Conservation (phyloP, 2,113 vertebrate genomes). For the Haemorhous mexicanus region DNA sequence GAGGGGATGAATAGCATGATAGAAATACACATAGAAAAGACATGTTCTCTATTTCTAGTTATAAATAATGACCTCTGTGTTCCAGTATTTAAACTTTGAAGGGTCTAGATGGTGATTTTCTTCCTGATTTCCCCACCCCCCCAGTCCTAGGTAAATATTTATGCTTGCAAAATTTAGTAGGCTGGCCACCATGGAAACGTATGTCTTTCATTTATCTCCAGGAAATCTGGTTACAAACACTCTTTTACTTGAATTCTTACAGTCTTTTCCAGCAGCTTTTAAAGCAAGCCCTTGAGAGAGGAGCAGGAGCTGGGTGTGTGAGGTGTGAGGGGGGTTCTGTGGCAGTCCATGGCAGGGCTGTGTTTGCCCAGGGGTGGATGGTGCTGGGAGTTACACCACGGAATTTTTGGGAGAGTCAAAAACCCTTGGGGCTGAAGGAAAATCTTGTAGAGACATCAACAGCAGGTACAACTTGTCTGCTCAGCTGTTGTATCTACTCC, state of each 20-base stretch:
- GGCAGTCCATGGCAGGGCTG: not conserved
- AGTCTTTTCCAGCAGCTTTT: not conserved
- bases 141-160: constrained; percentile 60
- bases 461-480: not conserved
- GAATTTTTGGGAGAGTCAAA: not conserved
- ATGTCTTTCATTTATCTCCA: constrained; percentile 51
- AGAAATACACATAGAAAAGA: constrained; percentile 9
- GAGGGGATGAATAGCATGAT: not conserved
- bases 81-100: constrained; percentile 38
- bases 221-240: constrained; percentile 42
- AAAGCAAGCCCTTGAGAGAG: not conserved
- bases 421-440: not conserved
- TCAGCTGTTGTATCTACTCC: not conserved
- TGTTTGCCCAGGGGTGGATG: not conserved
- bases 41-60: constrained; percentile 36
- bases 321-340: fast-evolving
- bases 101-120: constrained; percentile 20
- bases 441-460: not conserved
- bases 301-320: not conserved
- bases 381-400: fast-evolving
- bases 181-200: constrained; percentile 22
- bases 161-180: constrained; percentile 56
- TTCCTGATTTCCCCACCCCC: not conserved
- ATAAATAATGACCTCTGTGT: constrained; percentile 49
- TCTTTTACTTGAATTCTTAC: constrained; percentile 32